Percentiles rank a stretch among this genome's conserved stretches.
Conservation (phyloP, 2,113 vertebrate genomes). For the Pitta sordida region DNA sequence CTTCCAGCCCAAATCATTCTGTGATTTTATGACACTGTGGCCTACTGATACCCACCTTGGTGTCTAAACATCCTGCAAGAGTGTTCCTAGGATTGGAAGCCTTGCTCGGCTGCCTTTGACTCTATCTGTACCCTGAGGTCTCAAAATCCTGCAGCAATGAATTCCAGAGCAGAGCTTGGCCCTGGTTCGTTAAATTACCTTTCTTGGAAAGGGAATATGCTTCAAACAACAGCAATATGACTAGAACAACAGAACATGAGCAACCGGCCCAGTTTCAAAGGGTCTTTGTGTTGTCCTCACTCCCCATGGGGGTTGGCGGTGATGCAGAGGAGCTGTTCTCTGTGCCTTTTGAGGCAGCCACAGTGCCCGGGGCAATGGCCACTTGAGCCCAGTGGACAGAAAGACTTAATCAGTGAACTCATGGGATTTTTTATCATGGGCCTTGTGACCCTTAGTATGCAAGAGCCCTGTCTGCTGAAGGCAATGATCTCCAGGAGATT, state of each 20-base stretch:
- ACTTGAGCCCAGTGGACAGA: neutral
- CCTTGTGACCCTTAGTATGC: constrained; percentile 28
- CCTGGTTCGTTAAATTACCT: neutral
- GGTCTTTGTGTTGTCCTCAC: neutral
- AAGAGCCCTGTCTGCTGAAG: neutral
- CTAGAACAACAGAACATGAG: neutral
- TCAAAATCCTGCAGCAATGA: neutral
- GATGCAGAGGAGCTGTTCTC: accelerated
- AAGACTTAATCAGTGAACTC: neutral
- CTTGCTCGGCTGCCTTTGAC: neutral
- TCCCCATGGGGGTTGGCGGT: accelerated
- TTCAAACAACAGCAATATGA: neutral
- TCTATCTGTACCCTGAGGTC: neutral
- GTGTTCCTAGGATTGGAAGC: neutral
- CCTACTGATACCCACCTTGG: neutral
- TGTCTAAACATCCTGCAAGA: neutral
- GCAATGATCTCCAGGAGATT: neutral
- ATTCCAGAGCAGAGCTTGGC: neutral
- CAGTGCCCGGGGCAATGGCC: accelerated
- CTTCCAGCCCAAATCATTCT: neutral
- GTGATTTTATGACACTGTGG: neutral
- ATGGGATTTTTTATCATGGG: neutral
- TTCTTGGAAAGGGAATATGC: neutral
- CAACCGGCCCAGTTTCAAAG: neutral
- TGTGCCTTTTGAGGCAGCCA: accelerated